Conservation (phyloP, 2,888 invertebrate species). For the Harmothoe impar region DNA sequence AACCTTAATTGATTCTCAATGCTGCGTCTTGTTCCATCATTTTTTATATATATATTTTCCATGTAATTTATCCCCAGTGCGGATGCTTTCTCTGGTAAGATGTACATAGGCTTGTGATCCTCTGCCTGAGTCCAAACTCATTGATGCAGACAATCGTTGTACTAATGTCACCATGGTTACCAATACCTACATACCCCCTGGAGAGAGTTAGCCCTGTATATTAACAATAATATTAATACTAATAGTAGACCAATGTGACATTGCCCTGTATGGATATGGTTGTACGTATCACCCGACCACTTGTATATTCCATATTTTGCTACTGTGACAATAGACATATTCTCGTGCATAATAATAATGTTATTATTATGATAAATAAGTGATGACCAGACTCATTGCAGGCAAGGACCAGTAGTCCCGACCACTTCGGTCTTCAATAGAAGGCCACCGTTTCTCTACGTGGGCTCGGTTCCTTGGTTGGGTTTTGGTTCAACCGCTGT, state of each 20-base stretch:
- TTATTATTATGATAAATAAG: constrained; percentile 18
- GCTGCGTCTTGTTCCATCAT: not conserved
- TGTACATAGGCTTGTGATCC: constrained; percentile 45
- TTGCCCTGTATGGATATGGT: constrained; percentile 53
- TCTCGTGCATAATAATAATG: constrained; percentile 10
- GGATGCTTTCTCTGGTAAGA: constrained; percentile 8
- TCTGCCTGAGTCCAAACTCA: not conserved
- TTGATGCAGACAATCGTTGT: not conserved
- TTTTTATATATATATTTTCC: not conserved
- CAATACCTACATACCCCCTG: not conserved
- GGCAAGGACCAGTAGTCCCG: constrained; percentile 11
- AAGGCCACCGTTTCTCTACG: constrained; percentile 26
- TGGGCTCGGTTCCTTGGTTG: constrained; percentile 55
- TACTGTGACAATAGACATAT: constrained; percentile 59
- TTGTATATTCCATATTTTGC: constrained; percentile 61
- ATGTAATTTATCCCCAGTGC: not conserved
- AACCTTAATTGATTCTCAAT: not conserved
- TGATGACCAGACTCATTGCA: constrained; percentile 28
- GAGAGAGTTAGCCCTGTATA: constrained; percentile 43
- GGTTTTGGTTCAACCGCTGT: constrained; percentile 59
- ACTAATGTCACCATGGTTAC: not conserved
- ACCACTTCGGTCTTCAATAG: not conserved
- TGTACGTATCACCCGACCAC: constrained; percentile 31
- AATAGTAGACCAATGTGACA: constrained; percentile 47
- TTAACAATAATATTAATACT: constrained; percentile 37